Evolutionary conservation across 2,888 invertebrate genomes (phyloP), one percentile per base, ranked within the genome.

Genomic region (Chesias legatella): DNA sequence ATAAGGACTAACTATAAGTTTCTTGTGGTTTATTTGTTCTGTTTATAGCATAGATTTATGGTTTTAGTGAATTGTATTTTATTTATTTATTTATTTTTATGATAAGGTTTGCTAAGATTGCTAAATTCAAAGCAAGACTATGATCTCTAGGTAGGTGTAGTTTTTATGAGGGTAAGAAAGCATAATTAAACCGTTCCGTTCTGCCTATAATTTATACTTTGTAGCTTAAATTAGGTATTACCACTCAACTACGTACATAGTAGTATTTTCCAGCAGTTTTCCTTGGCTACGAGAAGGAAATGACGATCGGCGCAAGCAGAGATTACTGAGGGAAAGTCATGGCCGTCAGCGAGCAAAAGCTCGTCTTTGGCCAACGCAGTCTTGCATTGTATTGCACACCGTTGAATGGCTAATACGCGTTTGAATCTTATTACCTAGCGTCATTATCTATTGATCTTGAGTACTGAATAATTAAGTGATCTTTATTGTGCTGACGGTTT

Each of bases 301-400:
- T 68, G 60, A 63, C 60, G 52, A 51, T 36, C 50, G 48, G 52
- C 36, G 42, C 40, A 52, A 53, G 42, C 49, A 43, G 32, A 48
- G 54, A 43, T 46, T 46, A 59, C 56, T 44, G 61, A 77, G 75
- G 79, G 81, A 79, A 83, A 81, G 83, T 83, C 85, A 85, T 56
- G 86, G 85, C 60, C 83, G 64, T 29, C 55, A 54, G 57, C 57
- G 51, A 59, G 42, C 35, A 33, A 48, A 33, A 48, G 28, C 32
- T 46, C 46, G 41, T 44, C 31, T 47, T 33, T 17, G 13, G 13
- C 13, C 5, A 17, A 17, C 5, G 5, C 13, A 17, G 13, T 17
- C 13, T 17, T 17, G 13, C 13, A 17, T 5, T 17, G 13, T 17
- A 17, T 17, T 3, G 33, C 48, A 42, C 17, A 50, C 48, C 46